These are phyloP conservation scores for Lymantria dispar DNA, from an alignment of 2,888 invertebrate species.

Conservation along the genomic window DNA sequence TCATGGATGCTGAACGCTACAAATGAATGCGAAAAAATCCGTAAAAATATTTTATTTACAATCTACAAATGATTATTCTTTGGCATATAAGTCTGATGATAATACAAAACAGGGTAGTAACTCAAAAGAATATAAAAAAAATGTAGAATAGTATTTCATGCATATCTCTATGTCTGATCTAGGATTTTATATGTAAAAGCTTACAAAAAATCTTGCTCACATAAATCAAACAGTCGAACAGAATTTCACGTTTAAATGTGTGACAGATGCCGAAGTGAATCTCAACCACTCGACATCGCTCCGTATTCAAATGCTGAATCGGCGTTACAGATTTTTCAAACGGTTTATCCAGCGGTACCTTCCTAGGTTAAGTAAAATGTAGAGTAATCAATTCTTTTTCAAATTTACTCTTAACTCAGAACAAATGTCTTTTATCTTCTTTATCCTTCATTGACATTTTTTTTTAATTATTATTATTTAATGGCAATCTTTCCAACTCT, in stretches of 20 bases:
- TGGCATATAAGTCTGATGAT: background rate
- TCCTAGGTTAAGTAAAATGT: background rate
- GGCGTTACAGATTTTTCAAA: slow-evolving; percentile 6
- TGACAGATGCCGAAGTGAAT: slow-evolving; percentile 16
- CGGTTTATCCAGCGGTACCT: slow-evolving; percentile 15
- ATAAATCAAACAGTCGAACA: slow-evolving; percentile 10
- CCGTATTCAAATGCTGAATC: slow-evolving; percentile 15
- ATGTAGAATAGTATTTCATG: background rate
- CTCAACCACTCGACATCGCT: slow-evolving; percentile 10
- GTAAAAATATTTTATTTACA: too few species aligned
- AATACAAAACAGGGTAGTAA: background rate
- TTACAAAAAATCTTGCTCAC: background rate
- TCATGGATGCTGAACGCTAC: too few species aligned
- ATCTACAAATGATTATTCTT: too few species aligned
- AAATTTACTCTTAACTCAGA: too few species aligned
- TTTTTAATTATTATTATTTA: too few species aligned
- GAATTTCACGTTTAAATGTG: slow-evolving; percentile 23
- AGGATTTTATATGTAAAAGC: too few species aligned
- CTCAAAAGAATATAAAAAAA: background rate
- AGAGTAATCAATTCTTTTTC: too few species aligned
- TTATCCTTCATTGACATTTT: too few species aligned
- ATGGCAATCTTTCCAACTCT: too few species aligned
- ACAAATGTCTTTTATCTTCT: too few species aligned
- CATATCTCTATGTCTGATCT: too few species aligned
- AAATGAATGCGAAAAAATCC: too few species aligned